A percentile compares a stretch with the other conserved stretches of the same genome.
Evolutionary conservation across 1,140 invertebrate species (phyloP).

Genomic region (Nasonia vitripennis): DNA sequence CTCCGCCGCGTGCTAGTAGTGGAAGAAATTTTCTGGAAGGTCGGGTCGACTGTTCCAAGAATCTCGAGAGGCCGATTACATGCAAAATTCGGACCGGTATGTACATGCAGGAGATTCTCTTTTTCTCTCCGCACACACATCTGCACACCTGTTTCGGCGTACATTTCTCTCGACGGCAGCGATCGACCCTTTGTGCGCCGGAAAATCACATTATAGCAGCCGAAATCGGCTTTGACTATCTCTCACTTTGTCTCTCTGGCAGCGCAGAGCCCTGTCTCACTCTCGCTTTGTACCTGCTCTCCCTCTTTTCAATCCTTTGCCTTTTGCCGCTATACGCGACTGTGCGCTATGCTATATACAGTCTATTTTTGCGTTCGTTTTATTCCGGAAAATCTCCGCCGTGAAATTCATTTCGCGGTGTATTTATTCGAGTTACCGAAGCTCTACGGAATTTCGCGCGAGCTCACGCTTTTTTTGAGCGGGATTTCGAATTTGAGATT

Average conservation of each 20-base stretch:
- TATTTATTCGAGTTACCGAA: background rate
- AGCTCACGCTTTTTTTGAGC: no score
- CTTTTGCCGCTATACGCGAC: background rate
- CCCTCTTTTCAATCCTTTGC: background rate
- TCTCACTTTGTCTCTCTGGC: conserved; percentile 28
- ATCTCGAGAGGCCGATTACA: background rate
- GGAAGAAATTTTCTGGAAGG: no score
- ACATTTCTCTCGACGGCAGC: background rate
- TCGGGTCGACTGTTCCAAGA: no score
- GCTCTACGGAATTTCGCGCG: background rate
- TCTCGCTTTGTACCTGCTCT: background rate
- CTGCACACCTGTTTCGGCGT: background rate
- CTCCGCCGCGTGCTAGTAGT: no score
- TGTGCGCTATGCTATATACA: background rate
- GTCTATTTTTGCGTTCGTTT: background rate
- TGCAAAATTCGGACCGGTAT: background rate
- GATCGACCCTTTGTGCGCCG: conserved; percentile 31
- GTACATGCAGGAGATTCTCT: background rate
- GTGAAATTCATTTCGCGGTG: background rate
- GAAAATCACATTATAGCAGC: conserved; percentile 33
- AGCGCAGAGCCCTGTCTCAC: background rate
- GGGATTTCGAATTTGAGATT: background rate
- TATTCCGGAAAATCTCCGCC: background rate
- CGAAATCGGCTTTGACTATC: conserved; percentile 39
- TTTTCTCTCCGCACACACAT: background rate